These are phyloP conservation scores for Bombus soroeensis DNA, from an alignment of 1,140 invertebrate genomes.

Conservation along the genomic window DNA sequence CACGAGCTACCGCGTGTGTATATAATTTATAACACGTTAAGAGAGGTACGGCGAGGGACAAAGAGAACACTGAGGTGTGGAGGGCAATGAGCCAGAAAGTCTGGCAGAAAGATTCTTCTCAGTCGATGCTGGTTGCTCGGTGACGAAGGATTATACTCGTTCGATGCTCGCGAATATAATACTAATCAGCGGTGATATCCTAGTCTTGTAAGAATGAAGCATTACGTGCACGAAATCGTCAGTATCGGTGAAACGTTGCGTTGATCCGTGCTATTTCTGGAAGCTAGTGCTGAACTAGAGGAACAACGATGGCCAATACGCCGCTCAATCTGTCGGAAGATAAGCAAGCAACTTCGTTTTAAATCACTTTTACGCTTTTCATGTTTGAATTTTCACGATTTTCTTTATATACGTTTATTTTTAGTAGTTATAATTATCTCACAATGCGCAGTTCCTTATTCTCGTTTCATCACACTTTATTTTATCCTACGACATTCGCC, in stretches of 20 bases:
- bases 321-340: conserved; percentile 60
- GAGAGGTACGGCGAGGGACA: conserved; percentile 41
- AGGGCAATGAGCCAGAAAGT: conserved; percentile 56
- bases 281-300: neutral
- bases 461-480: neutral
- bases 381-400: neutral
- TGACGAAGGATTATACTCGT: conserved; percentile 46
- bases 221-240: neutral
- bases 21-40: conserved; percentile 54
- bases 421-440: neutral
- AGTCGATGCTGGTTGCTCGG: conserved; percentile 44
- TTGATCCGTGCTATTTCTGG: conserved; percentile 32
- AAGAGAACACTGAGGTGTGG: conserved; percentile 52
- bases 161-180: conserved; percentile 7
- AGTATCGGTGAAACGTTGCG: neutral
- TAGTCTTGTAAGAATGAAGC: conserved; percentile 10
- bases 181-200: neutral
- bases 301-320: conserved; percentile 48
- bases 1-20: conserved; percentile 2
- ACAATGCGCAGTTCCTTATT: neutral
- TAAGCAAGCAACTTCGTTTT: conserved; percentile 47
- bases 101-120: conserved; percentile 54
- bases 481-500: neutral
- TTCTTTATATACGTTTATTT: neutral
- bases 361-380: neutral